Conservation (phyloP, 1,140 invertebrate genomes). For the Pseudomyrmex gracilis region DNA sequence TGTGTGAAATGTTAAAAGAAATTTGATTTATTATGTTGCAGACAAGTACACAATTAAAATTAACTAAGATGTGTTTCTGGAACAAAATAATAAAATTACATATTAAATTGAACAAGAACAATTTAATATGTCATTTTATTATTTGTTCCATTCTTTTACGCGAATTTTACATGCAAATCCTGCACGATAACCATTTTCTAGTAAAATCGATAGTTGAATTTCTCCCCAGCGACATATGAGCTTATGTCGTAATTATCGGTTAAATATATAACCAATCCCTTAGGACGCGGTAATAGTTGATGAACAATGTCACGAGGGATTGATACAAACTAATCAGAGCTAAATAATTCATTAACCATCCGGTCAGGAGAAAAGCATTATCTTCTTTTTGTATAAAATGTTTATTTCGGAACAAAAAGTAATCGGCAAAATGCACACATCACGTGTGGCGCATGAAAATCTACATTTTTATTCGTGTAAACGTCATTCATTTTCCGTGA, state of each 20-base stretch:
- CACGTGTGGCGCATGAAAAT: background rate
- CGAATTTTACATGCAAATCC: slow-evolving; percentile 8
- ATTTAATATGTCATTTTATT: no score
- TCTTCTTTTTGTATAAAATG: background rate
- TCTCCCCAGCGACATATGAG: slow-evolving; percentile 23
- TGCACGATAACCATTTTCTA: background rate
- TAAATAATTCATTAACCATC: slow-evolving; percentile 30
- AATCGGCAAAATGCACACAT: no score
- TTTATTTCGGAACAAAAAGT: background rate
- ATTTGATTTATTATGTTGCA: background rate
- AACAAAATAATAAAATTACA: background rate
- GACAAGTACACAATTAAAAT: background rate
- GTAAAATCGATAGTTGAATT: slow-evolving; percentile 35
- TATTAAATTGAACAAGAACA: background rate
- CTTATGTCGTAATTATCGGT: slow-evolving; percentile 30
- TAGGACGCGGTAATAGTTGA: slow-evolving; percentile 37
- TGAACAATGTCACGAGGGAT: slow-evolving; percentile 32
- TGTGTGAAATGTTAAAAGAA: slow-evolving; percentile 25
- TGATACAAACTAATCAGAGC: slow-evolving; percentile 37
- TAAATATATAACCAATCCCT: slow-evolving; percentile 50
- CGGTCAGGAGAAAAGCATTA: background rate
- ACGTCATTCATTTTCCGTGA: background rate
- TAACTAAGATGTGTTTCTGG: background rate
- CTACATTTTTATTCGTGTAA: background rate
- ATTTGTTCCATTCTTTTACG: no score